These are phyloP conservation scores for Clarias pachynema DNA, from an alignment of 2,797 vertebrate species.

Conservation along the genomic window DNA sequence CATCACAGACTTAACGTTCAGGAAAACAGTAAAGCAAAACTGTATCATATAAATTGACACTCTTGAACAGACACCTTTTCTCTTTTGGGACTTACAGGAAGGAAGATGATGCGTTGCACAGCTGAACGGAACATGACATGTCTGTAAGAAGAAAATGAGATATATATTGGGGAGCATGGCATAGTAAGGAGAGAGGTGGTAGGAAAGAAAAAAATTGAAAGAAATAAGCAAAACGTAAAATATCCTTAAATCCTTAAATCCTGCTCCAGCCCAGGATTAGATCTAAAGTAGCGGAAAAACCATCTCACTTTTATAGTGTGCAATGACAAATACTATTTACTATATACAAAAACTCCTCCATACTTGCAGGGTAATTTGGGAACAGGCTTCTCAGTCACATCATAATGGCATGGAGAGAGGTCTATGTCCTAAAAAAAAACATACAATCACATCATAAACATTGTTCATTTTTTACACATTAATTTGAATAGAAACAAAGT, in stretches of 20 bases:
- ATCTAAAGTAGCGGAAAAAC: background rate
- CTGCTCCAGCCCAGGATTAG: background rate
- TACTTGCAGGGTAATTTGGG: background rate
- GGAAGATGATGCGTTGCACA: background rate
- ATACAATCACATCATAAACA: background rate
- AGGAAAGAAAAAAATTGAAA: background rate
- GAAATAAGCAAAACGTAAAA: background rate
- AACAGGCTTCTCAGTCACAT: constrained; percentile 11
- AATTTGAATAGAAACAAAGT: background rate
- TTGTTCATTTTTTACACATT: too few relatives aligned
- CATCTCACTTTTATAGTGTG: background rate
- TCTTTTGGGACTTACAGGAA: constrained; percentile 4
- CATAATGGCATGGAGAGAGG: background rate
- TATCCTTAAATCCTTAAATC: background rate
- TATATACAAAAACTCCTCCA: background rate
- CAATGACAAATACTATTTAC: background rate
- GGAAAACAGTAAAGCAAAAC: background rate
- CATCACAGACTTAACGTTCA: background rate
- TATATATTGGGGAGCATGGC: background rate
- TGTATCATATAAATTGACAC: background rate
- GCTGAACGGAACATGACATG: background rate
- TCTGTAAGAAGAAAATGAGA: background rate
- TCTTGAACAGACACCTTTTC: background rate
- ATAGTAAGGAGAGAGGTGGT: background rate
- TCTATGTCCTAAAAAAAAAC: background rate